Percentiles rank a stretch among this genome's conserved stretches.
These are phyloP conservation scores for Campylorhamphus procurvoides DNA, from an alignment of 2,113 vertebrate species.

Conservation along the genomic window DNA sequence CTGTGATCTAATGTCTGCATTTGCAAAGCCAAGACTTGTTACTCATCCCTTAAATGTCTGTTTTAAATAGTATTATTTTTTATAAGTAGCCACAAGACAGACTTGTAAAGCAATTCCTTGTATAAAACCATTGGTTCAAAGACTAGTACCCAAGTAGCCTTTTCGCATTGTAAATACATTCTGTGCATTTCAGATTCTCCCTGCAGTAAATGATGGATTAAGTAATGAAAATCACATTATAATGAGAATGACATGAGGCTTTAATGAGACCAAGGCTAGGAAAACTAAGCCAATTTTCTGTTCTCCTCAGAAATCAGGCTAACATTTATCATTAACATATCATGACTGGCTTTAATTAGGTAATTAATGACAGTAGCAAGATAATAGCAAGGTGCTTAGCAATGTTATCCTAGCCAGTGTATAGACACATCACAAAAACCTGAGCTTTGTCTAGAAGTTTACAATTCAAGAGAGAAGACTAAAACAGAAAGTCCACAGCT, in stretches of 20 bases:
- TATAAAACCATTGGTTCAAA: background rate
- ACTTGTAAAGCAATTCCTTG: background rate
- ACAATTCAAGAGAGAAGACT: background rate
- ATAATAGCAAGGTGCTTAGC: background rate
- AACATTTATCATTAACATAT: background rate
- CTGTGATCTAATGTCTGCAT: conserved; percentile 59
- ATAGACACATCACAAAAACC: background rate
- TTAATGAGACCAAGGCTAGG: background rate
- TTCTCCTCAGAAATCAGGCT: conserved; percentile 22
- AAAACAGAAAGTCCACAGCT: background rate
- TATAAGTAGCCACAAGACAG: background rate
- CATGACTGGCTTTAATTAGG: background rate
- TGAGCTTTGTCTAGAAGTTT: background rate
- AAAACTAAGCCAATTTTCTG: background rate
- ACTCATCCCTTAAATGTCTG: conserved; percentile 2
- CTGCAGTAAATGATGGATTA: conserved; percentile 34
- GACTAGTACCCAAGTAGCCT: background rate
- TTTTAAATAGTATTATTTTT: conserved; percentile 13
- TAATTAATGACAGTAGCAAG: conserved; percentile 11
- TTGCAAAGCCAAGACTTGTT: conserved; percentile 33
- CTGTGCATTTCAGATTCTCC: background rate
- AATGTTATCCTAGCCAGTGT: background rate
- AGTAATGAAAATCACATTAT: conserved; percentile 7
- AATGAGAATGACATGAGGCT: conserved; percentile 13
- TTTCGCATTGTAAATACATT: background rate